A percentile compares a stretch with the other conserved stretches of the same genome.
Conservation (phyloP, 2,113 vertebrate species). For the Sprattus sprattus region DNA sequence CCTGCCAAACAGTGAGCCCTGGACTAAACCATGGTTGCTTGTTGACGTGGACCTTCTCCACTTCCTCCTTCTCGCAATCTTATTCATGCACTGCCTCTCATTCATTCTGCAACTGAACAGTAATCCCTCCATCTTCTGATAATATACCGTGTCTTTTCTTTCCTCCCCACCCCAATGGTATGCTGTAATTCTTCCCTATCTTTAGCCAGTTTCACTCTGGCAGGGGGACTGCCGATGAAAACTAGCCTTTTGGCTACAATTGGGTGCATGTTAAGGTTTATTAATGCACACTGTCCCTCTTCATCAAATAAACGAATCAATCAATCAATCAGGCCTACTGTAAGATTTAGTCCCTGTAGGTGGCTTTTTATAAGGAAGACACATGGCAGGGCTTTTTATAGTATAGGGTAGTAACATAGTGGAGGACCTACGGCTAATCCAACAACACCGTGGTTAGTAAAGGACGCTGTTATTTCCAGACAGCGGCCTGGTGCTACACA, state of each 20-base stretch:
- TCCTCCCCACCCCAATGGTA: too few species aligned
- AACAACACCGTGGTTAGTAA: not conserved
- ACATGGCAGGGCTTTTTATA: not conserved
- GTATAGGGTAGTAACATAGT: not conserved
- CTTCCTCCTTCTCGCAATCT: not conserved
- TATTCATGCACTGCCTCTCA: not conserved
- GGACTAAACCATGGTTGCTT: not conserved
- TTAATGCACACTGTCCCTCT: too few species aligned
- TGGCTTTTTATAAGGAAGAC: not conserved
- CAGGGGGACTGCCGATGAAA: too few species aligned
- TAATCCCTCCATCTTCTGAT: not conserved
- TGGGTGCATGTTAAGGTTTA: too few species aligned
- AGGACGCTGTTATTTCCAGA: conserved; percentile 6
- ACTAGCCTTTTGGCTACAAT: too few species aligned
- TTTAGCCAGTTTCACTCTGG: too few species aligned
- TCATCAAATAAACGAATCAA: too few species aligned
- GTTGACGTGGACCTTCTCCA: not conserved
- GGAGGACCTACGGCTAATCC: not conserved
- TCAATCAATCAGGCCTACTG: not conserved
- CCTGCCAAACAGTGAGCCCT: not conserved
- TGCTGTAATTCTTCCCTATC: too few species aligned
- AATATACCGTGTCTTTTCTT: too few species aligned
- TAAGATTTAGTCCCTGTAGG: not conserved
- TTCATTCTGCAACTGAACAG: not conserved
- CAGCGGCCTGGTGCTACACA: not conserved